Conservation (phyloP, 2,113 vertebrate species). For the Serinus canaria region DNA sequence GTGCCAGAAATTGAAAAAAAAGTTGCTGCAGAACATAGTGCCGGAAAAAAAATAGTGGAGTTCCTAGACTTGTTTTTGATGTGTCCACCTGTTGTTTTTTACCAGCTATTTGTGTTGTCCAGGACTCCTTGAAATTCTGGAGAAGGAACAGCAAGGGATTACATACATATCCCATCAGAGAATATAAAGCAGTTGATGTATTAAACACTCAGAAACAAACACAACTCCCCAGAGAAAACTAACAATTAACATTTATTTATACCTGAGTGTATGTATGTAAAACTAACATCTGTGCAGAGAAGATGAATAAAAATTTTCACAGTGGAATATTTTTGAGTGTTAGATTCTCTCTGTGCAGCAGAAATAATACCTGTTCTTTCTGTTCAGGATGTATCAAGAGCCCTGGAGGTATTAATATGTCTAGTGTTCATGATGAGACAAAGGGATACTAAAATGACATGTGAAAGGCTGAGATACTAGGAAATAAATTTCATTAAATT, state of each 20-base stretch:
- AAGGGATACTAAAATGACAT: neutral
- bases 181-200: neutral
- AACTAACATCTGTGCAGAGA: neutral
- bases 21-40: neutral
- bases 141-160: neutral
- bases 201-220: neutral
- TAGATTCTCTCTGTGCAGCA: neutral
- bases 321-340: neutral
- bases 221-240: neutral
- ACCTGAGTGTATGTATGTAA: neutral
- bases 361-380: neutral
- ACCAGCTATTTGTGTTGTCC: neutral
- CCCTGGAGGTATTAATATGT: neutral
- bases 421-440: neutral
- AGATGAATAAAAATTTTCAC: neutral
- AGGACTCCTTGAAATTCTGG: neutral
- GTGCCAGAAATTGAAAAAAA: neutral
- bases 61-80: neutral
- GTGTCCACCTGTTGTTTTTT: neutral
- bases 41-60: neutral
- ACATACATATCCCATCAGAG: neutral
- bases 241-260: neutral
- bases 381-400: neutral
- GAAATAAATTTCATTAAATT: slow-evolving; percentile 11
- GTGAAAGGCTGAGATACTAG: neutral